Evolutionary conservation across 1,140 invertebrate genomes (phyloP).

Genomic region (Saccostrea glomerata): DNA sequence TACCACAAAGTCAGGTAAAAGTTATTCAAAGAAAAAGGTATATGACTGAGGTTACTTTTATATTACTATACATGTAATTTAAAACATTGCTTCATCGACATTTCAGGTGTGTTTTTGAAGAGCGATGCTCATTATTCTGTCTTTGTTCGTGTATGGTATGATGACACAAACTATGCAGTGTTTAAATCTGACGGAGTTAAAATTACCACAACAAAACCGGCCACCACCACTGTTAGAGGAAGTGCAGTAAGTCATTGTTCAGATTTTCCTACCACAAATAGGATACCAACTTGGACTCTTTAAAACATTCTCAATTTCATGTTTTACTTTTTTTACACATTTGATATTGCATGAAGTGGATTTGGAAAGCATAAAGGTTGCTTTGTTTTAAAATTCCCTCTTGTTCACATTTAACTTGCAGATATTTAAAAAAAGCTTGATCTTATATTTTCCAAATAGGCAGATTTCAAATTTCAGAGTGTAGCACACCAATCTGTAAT

Average conservation of each 20-base stretch:
- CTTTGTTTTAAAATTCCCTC: neutral
- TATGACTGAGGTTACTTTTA: too few species aligned
- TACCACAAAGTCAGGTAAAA: constrained; percentile 1
- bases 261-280: neutral
- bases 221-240: constrained; percentile 26
- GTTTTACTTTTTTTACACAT: neutral
- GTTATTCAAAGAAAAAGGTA: too few species aligned
- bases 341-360: neutral
- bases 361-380: neutral
- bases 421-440: too few species aligned
- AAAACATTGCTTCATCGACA: neutral
- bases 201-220: constrained; percentile 23
- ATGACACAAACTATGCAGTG: constrained; percentile 34
- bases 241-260: constrained; percentile 37
- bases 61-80: too few species aligned
- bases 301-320: neutral
- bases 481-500: too few species aligned
- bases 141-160: constrained; percentile 49
- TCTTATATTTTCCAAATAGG: too few species aligned
- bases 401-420: too few species aligned
- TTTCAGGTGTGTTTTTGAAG: constrained; percentile 27
- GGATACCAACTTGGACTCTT: neutral
- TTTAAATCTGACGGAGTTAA: constrained; percentile 49
- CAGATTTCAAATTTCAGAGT: too few species aligned
- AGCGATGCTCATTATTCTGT: constrained; percentile 35